Percentiles rank a stretch among this genome's conserved stretches.
Evolutionary conservation across 2,113 vertebrate genomes (phyloP).

Genomic region (Nothobranchius kuhntae): DNA sequence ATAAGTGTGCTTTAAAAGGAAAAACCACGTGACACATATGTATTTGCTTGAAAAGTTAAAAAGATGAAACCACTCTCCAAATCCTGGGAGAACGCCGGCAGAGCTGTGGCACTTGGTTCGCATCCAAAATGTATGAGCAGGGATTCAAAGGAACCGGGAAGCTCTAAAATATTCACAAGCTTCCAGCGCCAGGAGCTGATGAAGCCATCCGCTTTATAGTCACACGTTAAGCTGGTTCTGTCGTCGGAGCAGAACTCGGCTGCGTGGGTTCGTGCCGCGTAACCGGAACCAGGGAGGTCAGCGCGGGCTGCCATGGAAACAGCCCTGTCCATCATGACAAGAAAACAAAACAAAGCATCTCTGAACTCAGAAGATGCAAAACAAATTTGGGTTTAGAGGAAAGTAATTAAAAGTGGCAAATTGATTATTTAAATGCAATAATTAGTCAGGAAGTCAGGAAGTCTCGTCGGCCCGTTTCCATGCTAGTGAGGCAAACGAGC

Average conservation of each 20-base stretch:
- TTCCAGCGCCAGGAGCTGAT: conserved; percentile 16
- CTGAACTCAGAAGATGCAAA: conserved; percentile 2
- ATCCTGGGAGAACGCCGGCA: conserved; percentile 20
- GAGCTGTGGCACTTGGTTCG: conserved; percentile 29
- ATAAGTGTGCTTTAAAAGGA: conserved; percentile 17
- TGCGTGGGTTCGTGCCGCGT: conserved; percentile 19
- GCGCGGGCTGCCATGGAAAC: conserved; percentile 37
- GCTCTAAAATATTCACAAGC: conserved; percentile 46
- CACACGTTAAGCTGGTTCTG: conserved; percentile 11
- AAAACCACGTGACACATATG: not conserved
- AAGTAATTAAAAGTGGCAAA: no score
- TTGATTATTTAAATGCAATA: not conserved
- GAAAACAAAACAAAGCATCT: not conserved
- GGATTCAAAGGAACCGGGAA: conserved; percentile 42
- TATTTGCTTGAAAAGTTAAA: conserved; percentile 14
- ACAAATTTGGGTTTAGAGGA: conserved; percentile 21
- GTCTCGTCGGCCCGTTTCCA: conserved; percentile 53
- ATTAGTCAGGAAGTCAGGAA: conserved; percentile 38
- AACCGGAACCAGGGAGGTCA: conserved; percentile 17
- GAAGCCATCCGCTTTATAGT: conserved; percentile 25
- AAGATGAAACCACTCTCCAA: conserved; percentile 9
- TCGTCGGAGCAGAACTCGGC: conserved; percentile 7
- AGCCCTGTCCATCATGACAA: conserved; percentile 2
- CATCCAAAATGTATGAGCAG: conserved; percentile 46
- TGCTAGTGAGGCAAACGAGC: conserved; percentile 16